Base-by-base conservation (phyloP, 1,140 invertebrate species). In the Drosophila equinoxialis region DNA sequence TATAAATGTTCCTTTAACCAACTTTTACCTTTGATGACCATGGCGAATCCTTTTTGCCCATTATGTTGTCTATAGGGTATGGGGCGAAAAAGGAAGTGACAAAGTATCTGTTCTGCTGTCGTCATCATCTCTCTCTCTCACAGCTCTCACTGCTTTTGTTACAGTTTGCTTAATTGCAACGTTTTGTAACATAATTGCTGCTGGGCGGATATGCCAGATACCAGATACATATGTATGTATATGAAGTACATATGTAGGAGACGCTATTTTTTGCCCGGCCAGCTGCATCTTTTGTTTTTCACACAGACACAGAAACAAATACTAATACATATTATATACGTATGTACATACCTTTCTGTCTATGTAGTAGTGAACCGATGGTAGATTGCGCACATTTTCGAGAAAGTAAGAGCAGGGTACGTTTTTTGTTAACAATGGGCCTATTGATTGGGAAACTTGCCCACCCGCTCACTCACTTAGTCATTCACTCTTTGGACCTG, bases 161-260 rank as follows among this genome's bases (percentile, higher is more conserved):
- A 86, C 68, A 79, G 83, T 83, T 87, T 89, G 83, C 80, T 79
- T 87, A 87, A 87, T 87, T 87, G 83, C 83, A 87, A 79, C 83
- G 83, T 89, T 87, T 87, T 87, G 83, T 80, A 89, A 72, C 80
- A 80, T 87, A 87, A 87, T 87, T 87, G 83, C 80, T 83, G 80
- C 66, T 66, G 76, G 45, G 45, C 45, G 45, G 45, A 51, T 51
- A 51, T 51, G 45, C 45, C 63, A 76, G 68, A 63, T 71, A 60
- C 54, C 73, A 76, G 65, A 59, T 76, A 76, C 74, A 64, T 76
- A 51, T 51, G 13, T 39, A 39, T 65, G 33, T 61, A 5, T 17
- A 17, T 65, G 30, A 57, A 51, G 45, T 23, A 48, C 42, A 51
- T 59, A 74, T 74, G 71, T 30, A 30, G 0, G 58, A 71, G 73